Base-by-base conservation (phyloP, 1,140 invertebrate species). In the Sarcophaga bullata region DNA sequence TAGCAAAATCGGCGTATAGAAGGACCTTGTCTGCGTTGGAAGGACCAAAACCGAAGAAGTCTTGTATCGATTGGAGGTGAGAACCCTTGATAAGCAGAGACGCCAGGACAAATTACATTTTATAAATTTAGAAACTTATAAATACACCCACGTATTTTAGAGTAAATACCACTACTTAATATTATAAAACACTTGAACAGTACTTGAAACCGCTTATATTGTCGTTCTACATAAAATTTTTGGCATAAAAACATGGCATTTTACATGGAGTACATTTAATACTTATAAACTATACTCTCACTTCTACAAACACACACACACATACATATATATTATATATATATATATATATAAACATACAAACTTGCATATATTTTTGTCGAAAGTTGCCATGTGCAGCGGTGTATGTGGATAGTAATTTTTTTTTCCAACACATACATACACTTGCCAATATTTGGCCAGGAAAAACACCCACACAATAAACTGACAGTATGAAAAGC, bases 161-260 rank as follows among this genome's bases (percentile, higher is more conserved):
- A 62, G 15, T 62, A n/a, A 73, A 75, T 47, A 75, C 46, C 73
- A 48, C 73, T 47, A 75, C 37, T 75, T 75, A 75, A 47, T 46
- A 47, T 11, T 15, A 75, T 75, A 48, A 75, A 75, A 75, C 46
- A 75, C 73, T 75, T 75, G 73, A 75, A 37, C 46, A 47, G 47
- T 75, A 75, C 73, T 75, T 75, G 73, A 75, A 75, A 75, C 73
- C 46, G 73, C 73, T 75, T 75, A 75, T 75, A 37, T 15, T 75
- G 73, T 48, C 73, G 73, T 75, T 75, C 73, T 75, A 75, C 73
- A 75, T 75, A 75, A 75, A 47, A 47, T 46, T 68, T 47, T 75
- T 75, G 73, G 73, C 73, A 75, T 75, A n/a, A 75, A 73, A 75
- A 75, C 73, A 75, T 75, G 73, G 37, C 37, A 75, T 75, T 75